Base-by-base conservation (phyloP, 2,113 vertebrate genomes). In the Cephalopholis sonnerati region DNA sequence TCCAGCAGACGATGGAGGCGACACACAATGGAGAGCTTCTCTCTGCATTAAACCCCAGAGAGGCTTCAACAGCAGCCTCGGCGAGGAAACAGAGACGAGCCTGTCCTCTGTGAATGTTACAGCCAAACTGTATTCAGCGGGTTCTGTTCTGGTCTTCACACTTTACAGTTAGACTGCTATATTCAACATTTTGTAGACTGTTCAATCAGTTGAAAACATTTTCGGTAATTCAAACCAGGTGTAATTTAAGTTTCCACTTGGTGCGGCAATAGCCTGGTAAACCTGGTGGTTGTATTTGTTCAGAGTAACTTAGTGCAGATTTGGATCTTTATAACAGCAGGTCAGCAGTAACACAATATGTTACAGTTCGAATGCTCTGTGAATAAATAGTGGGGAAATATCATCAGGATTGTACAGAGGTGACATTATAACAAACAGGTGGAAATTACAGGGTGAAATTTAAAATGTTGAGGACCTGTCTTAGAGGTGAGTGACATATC, bases 11-110 rank as follows among this genome's bases (percentile, higher is more conserved):
- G 71, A 77, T 22, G 7, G 70, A 77, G 76, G 73, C 20, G 64
- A 76, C 63, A 82, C 62, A 74, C 69, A 27, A 83, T 65, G 61
- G 50, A 65, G 22, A 48, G 76, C 62, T 39, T 75, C 73, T 69
- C 62, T 83, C 65, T 65, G 72, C 27, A 59, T 32, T 36, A 76
- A 85, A 53, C 58, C 77, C 87, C 53, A 13, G 57, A 59, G 80
- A 32, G 84, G 25, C 39, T 82, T 85, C 61, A 54, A 58, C 70
- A 55, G 55, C 75, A 59, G 41, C 39, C 25, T 50, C 62, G 13
- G 46, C 7, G 22, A 69, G 39, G 36, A 48, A 81, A 57, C 27
- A 65, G 64, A 70, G 39, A 68, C 10, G 3, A 66, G 15, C 1
- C 18, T 24, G n/a, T 59, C 59, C 68, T 70, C 48, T 36, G 13